Evolutionary conservation across 2,797 vertebrate species (phyloP).

Genomic region (Scleropages formosus): DNA sequence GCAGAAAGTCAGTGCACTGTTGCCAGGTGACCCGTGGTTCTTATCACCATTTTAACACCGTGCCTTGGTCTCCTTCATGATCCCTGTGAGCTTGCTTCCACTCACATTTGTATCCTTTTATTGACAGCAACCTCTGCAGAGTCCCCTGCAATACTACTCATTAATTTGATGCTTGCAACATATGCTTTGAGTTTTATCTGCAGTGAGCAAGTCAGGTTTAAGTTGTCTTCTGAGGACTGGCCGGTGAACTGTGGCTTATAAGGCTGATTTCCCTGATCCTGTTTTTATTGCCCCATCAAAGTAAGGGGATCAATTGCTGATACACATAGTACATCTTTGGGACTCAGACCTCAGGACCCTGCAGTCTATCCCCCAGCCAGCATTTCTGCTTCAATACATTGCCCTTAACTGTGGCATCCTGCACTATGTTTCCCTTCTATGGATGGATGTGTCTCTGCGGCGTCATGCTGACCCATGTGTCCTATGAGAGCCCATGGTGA

Average conservation of each 20-base stretch:
- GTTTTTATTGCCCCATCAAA: slow-evolving; percentile 22
- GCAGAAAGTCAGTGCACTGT: neutral
- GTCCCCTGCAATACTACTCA: neutral
- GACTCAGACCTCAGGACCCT: neutral
- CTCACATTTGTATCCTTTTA: neutral
- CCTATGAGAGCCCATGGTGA: neutral
- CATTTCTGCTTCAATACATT: too few relatives aligned
- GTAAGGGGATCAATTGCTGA: neutral
- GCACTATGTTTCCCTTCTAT: slow-evolving; percentile 14
- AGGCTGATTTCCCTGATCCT: neutral
- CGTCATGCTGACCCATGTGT: neutral
- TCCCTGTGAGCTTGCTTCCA: neutral
- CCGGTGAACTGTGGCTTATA: neutral
- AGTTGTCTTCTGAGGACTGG: neutral
- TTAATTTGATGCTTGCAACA: slow-evolving; percentile 10
- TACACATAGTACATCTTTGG: neutral
- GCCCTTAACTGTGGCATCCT: neutral
- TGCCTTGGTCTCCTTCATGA: neutral
- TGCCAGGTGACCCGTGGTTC: neutral
- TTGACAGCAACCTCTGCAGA: neutral
- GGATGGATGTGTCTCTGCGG: neutral
- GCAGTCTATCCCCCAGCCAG: too few relatives aligned
- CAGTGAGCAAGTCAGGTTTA: neutral
- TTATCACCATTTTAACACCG: neutral
- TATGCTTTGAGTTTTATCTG: slow-evolving; percentile 15